Evolutionary conservation across 2,888 invertebrate genomes (phyloP).

Genomic region (Acrobasis consociella): DNA sequence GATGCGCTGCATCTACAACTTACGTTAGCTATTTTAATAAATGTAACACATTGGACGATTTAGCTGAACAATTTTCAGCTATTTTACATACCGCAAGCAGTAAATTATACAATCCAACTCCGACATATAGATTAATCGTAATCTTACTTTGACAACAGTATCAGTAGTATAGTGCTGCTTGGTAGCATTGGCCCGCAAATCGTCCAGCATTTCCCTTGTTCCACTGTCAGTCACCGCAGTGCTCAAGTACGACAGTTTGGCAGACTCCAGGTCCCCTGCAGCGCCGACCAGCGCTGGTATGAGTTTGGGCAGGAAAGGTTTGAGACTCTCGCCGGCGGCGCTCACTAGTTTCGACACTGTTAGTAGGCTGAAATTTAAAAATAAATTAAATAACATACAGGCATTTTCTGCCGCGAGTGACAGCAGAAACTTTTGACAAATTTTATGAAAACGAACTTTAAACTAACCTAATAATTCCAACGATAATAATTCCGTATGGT

Average conservation of each 20-base stretch:
- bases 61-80: too few relatives aligned
- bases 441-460: too few relatives aligned
- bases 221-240: conserved; percentile 87
- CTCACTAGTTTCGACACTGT: conserved; percentile 93
- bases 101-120: too few relatives aligned
- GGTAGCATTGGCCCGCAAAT: conserved; percentile 90
- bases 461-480: too few relatives aligned
- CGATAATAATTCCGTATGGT: too few relatives aligned
- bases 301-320: conserved; percentile 90
- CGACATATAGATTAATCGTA: too few relatives aligned
- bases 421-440: too few relatives aligned
- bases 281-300: conserved; percentile 93
- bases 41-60: too few relatives aligned
- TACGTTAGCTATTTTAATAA: too few relatives aligned
- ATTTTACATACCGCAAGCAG: too few relatives aligned
- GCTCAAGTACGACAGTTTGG: conserved; percentile 90
- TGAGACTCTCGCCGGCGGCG: conserved; percentile 89
- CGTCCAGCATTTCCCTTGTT: conserved; percentile 90
- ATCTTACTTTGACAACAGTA: conserved; percentile 88
- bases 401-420: too few relatives aligned
- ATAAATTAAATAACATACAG: not conserved
- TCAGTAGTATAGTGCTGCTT: conserved; percentile 94
- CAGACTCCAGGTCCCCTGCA: conserved; percentile 92
- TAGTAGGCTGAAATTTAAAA: conserved; percentile 83
- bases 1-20: too few relatives aligned